Evolutionary conservation across 2,113 vertebrate genomes (phyloP).

Genomic region (Carlito syrichta): DNA sequence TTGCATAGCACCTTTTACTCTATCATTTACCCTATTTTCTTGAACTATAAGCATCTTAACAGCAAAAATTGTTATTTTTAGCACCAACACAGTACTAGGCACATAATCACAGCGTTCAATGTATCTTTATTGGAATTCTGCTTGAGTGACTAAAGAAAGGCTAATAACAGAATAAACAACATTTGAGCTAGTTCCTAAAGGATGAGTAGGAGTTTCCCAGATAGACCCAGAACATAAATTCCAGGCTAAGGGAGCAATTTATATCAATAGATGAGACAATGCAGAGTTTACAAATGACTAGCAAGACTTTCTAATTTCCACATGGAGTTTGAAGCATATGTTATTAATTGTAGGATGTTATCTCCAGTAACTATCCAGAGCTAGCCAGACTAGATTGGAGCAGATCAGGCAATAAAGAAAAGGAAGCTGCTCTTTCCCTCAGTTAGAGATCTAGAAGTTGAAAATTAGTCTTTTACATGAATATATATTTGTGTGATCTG

Average conservation of each 20-base stretch:
- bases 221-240: constrained; percentile 1
- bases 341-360: neutral
- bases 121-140: constrained; percentile 21
- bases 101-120: neutral
- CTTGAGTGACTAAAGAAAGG: neutral
- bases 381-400: neutral
- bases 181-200: constrained; percentile 24
- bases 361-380: neutral
- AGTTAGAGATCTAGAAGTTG: neutral
- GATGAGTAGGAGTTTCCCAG: neutral
- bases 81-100: neutral
- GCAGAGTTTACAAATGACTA: neutral
- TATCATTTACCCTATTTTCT: neutral
- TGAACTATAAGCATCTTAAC: neutral
- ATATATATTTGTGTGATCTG: neutral
- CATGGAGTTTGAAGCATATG: neutral
- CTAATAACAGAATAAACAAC: neutral
- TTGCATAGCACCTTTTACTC: neutral
- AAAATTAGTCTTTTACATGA: constrained; percentile 11
- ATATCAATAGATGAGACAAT: neutral
- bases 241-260: neutral
- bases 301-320: neutral
- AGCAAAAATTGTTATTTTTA: neutral
- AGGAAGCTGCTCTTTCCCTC: neutral
- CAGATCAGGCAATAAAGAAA: neutral